Evolutionary conservation across 2,888 invertebrate species (phyloP), one percentile per base, ranked within the genome.

Genomic region (Stenolophus ochropezus): DNA sequence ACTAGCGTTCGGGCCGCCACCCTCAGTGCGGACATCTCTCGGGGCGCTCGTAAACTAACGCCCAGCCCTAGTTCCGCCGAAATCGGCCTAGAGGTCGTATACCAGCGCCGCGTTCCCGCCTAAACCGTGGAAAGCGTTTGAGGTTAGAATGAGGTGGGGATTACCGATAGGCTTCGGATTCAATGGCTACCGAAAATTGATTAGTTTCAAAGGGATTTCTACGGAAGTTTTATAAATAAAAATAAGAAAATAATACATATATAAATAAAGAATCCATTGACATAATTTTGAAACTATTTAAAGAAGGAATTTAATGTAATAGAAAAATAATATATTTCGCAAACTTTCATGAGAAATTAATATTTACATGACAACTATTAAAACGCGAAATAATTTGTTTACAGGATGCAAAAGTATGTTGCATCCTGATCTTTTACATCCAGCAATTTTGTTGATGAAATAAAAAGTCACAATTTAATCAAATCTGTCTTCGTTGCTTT

Each of bases 21-120:
- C 84, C 84, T 82, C 80, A 69, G 79, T 79, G 73, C 76, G 75
- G 84, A 83, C 85, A 84, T 84, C 84, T 84, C 74, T 75, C 83
- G 84, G 78, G 49, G 80, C 77, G 69, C 53, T 71, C 77, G 65
- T 73, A 82, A 84, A 84, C 83, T 81, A 78, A 16, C 71, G 61
- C 61, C 81, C 77, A 27, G 51, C 23, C 53, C 82, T 81, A 84
- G 84, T 85, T 71, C 83, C 83, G 82, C 84, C 82, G 82, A 83
- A 83, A 69, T 82, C 83, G 61, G 82, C 61, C 74, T 82, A 84
- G 83, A 83, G 84, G 81, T 81, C 81, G 81, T 81, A 81, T 81
- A 81, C 49, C 47, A 81, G 74, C 61, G 65, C 73, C 33, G 51
- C 25, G 27, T 73, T 61, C 61, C 25, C 61, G 23, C 25, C 53